Conservation (phyloP, 23 tunicate species). For the Aplidium turbinatum region DNA sequence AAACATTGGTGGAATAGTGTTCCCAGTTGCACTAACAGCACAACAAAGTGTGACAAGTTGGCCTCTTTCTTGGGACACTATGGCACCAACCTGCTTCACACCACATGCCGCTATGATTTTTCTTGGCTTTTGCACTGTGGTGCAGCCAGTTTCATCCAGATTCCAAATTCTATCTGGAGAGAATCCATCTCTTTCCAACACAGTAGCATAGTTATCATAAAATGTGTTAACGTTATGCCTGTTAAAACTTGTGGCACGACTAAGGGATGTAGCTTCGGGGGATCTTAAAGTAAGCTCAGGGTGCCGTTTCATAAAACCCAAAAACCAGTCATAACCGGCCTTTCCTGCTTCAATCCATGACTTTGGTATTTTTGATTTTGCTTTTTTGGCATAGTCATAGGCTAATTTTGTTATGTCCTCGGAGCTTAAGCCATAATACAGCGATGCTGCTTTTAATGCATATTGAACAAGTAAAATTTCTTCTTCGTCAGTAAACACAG, state of each 20-base stretch:
- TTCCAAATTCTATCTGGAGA: conserved; percentile 14
- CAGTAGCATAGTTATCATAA: neutral
- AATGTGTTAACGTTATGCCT: conserved; percentile 4
- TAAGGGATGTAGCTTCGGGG: neutral
- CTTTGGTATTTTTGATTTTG: neutral
- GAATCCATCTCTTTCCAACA: neutral
- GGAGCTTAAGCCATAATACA: neutral
- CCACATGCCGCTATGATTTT: conserved; percentile 3
- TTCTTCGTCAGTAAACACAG: neutral
- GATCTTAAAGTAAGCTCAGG: neutral
- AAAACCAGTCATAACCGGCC: neutral
- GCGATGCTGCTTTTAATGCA: neutral
- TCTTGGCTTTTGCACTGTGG: conserved; percentile 5
- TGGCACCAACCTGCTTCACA: conserved; percentile 11
- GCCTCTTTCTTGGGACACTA: conserved; percentile 7
- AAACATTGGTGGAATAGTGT: conserved; percentile 8
- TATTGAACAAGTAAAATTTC: neutral
- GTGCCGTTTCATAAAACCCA: neutral
- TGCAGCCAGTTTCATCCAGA: conserved; percentile 17
- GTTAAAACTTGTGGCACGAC: conserved; percentile 19
- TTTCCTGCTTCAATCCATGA: neutral
- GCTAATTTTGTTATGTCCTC: neutral
- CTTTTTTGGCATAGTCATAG: neutral
- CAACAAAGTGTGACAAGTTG: neutral
- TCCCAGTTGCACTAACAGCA: conserved; percentile 23